Evolutionary conservation across 2,797 vertebrate genomes (phyloP).

Genomic region (Neoniphon sammara): DNA sequence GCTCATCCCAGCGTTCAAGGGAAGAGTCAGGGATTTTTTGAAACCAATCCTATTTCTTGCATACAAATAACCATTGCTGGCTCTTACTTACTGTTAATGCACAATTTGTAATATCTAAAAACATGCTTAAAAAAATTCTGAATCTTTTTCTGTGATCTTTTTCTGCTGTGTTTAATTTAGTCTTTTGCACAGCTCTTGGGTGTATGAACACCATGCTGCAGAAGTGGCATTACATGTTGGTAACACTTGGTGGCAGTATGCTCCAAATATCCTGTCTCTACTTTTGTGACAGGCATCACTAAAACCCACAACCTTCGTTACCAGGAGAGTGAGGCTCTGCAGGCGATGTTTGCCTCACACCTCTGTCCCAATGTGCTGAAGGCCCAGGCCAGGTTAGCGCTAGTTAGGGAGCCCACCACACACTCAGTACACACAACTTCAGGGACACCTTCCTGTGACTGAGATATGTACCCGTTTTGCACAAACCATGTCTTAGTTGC

Average conservation of each 20-base stretch:
- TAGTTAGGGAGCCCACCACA: background rate
- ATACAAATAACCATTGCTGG: background rate
- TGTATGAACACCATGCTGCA: background rate
- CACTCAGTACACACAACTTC: background rate
- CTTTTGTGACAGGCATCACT: conserved; percentile 85
- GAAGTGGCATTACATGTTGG: conserved; percentile 17
- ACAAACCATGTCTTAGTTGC: background rate
- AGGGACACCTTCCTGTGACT: too few relatives aligned
- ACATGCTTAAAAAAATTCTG: background rate
- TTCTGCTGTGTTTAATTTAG: background rate
- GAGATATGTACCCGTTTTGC: too few relatives aligned
- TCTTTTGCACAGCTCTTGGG: background rate
- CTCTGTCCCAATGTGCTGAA: conserved; percentile 88
- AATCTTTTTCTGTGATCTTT: background rate
- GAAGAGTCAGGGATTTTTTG: background rate
- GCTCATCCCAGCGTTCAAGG: background rate
- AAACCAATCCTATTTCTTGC: background rate
- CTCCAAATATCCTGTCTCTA: conserved; percentile 37
- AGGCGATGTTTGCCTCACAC: conserved; percentile 89
- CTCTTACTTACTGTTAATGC: too few relatives aligned
- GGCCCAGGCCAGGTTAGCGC: conserved; percentile 89
- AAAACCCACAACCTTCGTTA: conserved; percentile 91
- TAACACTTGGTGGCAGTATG: conserved; percentile 75
- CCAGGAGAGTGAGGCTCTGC: conserved; percentile 90
- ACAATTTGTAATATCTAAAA: too few relatives aligned